Conservation (phyloP, 1,140 invertebrate genomes). For the Forficula auricularia region DNA sequence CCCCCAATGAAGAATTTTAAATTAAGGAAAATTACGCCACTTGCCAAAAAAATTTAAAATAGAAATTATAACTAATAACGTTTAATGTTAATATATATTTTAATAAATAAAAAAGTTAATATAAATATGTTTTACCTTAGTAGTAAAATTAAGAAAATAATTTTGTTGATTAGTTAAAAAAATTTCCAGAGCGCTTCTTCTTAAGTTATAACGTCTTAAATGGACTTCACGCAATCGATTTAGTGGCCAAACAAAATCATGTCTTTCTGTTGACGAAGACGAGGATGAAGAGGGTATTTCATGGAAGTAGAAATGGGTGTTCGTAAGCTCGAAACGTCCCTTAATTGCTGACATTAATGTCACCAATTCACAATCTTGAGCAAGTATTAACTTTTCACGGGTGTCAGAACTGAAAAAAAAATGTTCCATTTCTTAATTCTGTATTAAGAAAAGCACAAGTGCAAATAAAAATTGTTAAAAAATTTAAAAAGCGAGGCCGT, state of each 20-base stretch:
- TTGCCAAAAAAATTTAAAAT: too few relatives aligned
- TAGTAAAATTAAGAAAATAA: conserved; percentile 48
- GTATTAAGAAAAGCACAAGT: not conserved
- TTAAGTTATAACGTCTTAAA: conserved; percentile 42
- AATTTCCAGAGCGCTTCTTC: conserved; percentile 43
- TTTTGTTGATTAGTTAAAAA: conserved; percentile 48
- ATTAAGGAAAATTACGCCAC: too few relatives aligned
- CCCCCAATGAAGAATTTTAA: too few relatives aligned
- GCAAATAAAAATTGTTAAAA: too few relatives aligned
- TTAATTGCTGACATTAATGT: conserved; percentile 42
- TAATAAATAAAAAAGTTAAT: too few relatives aligned
- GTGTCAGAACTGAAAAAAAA: not conserved
- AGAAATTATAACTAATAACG: too few relatives aligned
- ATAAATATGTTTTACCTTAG: too few relatives aligned
- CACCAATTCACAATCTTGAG: conserved; percentile 44
- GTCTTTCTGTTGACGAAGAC: too few relatives aligned
- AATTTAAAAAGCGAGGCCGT: too few relatives aligned
- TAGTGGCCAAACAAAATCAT: conserved; percentile 25
- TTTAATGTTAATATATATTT: too few relatives aligned
- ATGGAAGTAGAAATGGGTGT: conserved; percentile 40
- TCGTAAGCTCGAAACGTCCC: conserved; percentile 45
- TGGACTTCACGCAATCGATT: conserved; percentile 41
- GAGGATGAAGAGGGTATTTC: conserved; percentile 20
- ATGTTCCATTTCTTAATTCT: not conserved
- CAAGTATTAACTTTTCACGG: conserved; percentile 35